Evolutionary conservation across 2,888 invertebrate species (phyloP), one percentile per base, ranked within the genome.

Genomic region (Amblyjoppa proteus): DNA sequence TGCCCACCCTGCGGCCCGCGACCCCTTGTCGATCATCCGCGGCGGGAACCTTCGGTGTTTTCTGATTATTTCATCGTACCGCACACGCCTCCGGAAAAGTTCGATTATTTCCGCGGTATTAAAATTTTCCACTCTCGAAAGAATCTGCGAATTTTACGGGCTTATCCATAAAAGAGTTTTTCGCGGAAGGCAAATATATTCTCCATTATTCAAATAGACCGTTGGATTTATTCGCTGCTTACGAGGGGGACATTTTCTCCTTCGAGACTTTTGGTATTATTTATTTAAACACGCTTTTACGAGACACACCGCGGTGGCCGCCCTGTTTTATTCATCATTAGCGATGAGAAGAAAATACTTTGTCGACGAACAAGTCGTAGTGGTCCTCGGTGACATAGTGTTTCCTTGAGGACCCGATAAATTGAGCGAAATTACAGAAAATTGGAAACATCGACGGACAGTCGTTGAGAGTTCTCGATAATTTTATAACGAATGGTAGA

Each of bases 161-260:
- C n/a, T 20, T n/a, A 61, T 61, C 28, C 61, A 34, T 34, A 61
- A 34, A 16, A n/a, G 34, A 34, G 16, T 34, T 16, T 61, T 45
- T 45, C 45, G 45, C 45, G 3, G 31, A 34, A 16, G 28, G 28
- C 11, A 61, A 61, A 61, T 31, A 61, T 61, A 61, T 61, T 61
- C 13, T 61, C n/a, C 34, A 61, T 61, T 61, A 61, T 61, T 61
- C 61, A 73, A 56, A 58, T 45, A 74, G 58, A 45, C 28, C 25
- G 11, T 13, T 38, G 16, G 58, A 74, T 58, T 41, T 74, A 74
- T 74, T 58, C 41, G 16, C 16, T 28, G 45, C 16, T 74, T 9
- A 41, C 73, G 41, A 16, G 20, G 25, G 25, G 69, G 45, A 69
- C 34, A 61, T 31, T 31, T 13, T 31, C 31, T 2, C 61, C 13